Evolutionary conservation across 2,888 invertebrate species (phyloP).

Genomic region (Mongoloraphidia duomilia): DNA sequence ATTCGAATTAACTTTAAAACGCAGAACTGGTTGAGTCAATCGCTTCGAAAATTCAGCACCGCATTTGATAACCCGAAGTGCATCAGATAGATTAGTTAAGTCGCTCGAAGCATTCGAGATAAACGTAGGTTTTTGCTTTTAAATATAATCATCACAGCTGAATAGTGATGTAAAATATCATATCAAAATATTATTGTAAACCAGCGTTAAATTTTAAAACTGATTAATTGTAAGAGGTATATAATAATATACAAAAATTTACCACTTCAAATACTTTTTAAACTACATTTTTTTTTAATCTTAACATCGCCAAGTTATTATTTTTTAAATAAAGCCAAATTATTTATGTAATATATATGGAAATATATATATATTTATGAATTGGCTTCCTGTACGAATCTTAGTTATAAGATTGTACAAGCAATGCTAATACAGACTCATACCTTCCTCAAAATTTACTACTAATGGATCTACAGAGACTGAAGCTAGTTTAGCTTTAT

Average conservation of each 20-base stretch:
- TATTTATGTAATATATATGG: too few relatives aligned
- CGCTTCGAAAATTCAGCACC: too few relatives aligned
- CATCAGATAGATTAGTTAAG: too few relatives aligned
- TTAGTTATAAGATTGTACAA: neutral
- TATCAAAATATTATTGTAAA: constrained; percentile 4
- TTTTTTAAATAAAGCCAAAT: too few relatives aligned
- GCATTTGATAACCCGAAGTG: too few relatives aligned
- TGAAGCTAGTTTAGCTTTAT: constrained; percentile 17
- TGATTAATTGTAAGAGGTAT: constrained; percentile 4
- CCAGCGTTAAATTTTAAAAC: neutral
- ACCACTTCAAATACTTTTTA: constrained; percentile 1
- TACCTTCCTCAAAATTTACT: constrained; percentile 71
- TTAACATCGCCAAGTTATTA: neutral
- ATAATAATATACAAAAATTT: constrained; percentile 5
- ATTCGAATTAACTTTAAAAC: too few relatives aligned
- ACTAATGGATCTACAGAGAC: constrained; percentile 53
- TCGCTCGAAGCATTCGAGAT: too few relatives aligned
- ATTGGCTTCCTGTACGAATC: too few relatives aligned
- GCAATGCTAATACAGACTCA: constrained; percentile 44
- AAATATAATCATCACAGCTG: constrained; percentile 5
- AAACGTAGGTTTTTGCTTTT: neutral
- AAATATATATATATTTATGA: too few relatives aligned
- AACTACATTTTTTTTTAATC: constrained; percentile 2
- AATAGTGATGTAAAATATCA: constrained; percentile 5
- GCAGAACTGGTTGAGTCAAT: too few relatives aligned